Base-by-base conservation (phyloP, 2,888 invertebrate species). In the Pristionchus fissidentatus region DNA sequence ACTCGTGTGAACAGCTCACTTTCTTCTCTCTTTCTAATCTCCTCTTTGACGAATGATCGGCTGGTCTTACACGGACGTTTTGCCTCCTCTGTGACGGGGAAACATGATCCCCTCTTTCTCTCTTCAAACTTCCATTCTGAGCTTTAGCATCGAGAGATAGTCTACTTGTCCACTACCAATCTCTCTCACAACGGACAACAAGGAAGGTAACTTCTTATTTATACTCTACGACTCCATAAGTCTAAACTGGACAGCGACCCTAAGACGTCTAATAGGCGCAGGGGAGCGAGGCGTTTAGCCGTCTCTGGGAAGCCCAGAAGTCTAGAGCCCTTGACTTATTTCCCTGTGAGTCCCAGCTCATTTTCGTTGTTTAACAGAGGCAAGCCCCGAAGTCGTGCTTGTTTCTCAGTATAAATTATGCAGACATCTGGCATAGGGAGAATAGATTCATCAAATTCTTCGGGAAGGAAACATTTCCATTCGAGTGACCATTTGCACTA, bases 81-180 rank as follows among this genome's bases (percentile, higher is more conserved):
- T 22, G 7, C 38, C 38, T 38, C 66, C 38, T 38, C 52, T 60
- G 29, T 60, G 29, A 60, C 60, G 38, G 57, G 10, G 66, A 66
- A 66, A 66, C 66, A 66, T 66, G 66, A 66, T 66, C 66, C 66
- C 60, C 60, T 32, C 60, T 4, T n/a, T 22, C 38, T 66, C 66
- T 22, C 38, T 3, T n/a, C n/a, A n/a, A n/a, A n/a, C n/a, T n/a
- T 22, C 66, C 66, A 66, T 66, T 66, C 38, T 22, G 66, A 38
- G 38, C 66, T 38, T 38, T 66, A 57, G 26, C n/a, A 57, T 26
- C 22, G 66, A 66, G 66, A 66, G 38, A 66, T 22, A 7, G 66
- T 38, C 38, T 38, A 22, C 7, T 38, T 38, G 19, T 22, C 38
- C 38, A 22, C 38, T 66, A 35, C 7, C 5, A 29, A n/a, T 5